These are phyloP conservation scores for Dasyprocta punctata DNA, from an alignment of 2,113 vertebrate species.

Conservation along the genomic window DNA sequence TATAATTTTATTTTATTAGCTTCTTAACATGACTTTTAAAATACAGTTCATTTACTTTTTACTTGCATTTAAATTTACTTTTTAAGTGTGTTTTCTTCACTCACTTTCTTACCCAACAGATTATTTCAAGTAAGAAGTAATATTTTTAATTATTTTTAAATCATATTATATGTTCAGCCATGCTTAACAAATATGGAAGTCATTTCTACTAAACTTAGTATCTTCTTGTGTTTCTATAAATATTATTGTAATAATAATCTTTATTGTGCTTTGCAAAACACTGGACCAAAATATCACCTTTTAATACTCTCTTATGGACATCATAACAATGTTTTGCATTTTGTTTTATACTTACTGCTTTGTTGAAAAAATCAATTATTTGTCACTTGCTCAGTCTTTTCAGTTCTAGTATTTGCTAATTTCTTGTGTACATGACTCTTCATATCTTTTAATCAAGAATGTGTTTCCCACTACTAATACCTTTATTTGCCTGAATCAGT, in stretches of 20 bases:
- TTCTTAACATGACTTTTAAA: conserved; percentile 56
- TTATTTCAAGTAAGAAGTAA: neutral
- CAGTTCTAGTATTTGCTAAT: neutral
- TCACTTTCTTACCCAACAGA: conserved; percentile 25
- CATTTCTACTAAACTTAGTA: neutral
- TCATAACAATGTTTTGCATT: neutral
- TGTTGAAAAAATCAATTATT: neutral
- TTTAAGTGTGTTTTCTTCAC: neutral
- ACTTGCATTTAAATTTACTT: neutral
- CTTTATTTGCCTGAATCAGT: neutral
- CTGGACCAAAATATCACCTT: neutral
- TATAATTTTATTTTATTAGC: neutral
- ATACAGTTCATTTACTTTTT: neutral
- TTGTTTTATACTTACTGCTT: neutral
- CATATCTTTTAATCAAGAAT: neutral
- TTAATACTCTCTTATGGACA: neutral
- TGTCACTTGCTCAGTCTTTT: neutral
- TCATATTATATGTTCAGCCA: neutral
- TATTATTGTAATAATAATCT: neutral
- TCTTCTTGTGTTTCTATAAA: neutral
- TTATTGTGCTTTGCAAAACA: neutral
- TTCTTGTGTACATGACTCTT: neutral
- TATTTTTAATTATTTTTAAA: conserved; percentile 55
- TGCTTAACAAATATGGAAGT: neutral
- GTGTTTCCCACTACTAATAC: neutral